These are phyloP conservation scores for Tigriopus japonicus DNA, from an alignment of 1,140 invertebrate genomes.

Conservation along the genomic window DNA sequence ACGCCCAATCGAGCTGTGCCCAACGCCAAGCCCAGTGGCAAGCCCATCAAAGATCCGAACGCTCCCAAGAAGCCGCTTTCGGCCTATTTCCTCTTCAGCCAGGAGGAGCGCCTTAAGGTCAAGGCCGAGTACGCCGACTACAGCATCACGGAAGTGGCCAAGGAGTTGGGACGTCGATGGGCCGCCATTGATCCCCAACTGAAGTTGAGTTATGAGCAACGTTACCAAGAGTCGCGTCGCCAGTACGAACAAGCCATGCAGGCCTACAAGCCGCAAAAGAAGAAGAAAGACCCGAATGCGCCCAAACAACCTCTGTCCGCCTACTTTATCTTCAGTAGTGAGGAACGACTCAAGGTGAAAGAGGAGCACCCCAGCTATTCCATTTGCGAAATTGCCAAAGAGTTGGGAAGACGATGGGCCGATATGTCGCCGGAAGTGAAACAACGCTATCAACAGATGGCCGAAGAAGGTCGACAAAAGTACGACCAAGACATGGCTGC, in stretches of 20 bases:
- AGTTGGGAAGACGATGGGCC: conserved; percentile 33
- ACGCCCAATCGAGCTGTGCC: conserved; percentile 69
- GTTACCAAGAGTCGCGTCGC: conserved; percentile 9
- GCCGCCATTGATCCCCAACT: conserved; percentile 57
- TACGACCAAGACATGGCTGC: conserved; percentile 14
- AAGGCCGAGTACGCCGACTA: conserved; percentile 26
- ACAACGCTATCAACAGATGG: conserved; percentile 25
- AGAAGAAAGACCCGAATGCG: conserved; percentile 92
- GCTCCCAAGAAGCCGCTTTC: conserved; percentile 95
- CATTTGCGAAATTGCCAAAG: conserved; percentile 35
- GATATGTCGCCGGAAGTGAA: conserved; percentile 21
- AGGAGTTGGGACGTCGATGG: conserved; percentile 89
- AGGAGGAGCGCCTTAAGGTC: conserved; percentile 31
- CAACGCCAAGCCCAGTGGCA: conserved; percentile 48
- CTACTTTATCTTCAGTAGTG: conserved; percentile 98
- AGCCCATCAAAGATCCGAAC: conserved; percentile 89
- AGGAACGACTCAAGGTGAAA: conserved; percentile 60
- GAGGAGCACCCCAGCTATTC: conserved; percentile 27
- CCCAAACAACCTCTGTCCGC: conserved; percentile 96
- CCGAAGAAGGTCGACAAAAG: conserved; percentile 24
- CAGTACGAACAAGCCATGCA: conserved; percentile 10
- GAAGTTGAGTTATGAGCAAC: conserved; percentile 62
- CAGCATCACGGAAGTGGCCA: conserved; percentile 41
- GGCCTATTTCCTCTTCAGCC: conserved; percentile 43
- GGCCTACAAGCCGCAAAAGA: conserved; percentile 36